Conservation (phyloP, 2,113 vertebrate genomes). For the Cephalopholis sonnerati region DNA sequence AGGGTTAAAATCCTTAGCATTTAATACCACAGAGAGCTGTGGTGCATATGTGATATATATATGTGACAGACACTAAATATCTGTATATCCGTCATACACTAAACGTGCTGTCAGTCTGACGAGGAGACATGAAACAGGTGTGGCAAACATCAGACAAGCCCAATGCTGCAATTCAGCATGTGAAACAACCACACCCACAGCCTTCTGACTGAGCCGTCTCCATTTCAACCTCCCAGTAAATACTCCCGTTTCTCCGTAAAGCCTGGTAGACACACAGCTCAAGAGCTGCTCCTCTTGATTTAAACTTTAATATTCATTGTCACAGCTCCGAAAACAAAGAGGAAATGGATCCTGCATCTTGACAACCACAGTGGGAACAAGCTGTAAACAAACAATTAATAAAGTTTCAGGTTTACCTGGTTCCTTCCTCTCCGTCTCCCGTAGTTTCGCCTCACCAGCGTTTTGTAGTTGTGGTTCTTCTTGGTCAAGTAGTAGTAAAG, state of each 20-base stretch:
- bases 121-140: conserved; percentile 12
- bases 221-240: not conserved
- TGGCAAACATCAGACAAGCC: not conserved
- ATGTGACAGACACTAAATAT: too few species aligned
- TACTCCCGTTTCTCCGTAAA: not conserved
- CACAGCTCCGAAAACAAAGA: not conserved
- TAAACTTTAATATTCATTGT: not conserved
- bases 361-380: not conserved
- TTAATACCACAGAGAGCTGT: too few species aligned
- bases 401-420: conserved; percentile 84
- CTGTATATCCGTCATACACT: too few species aligned
- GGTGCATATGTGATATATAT: too few species aligned
- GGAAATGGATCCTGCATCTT: too few species aligned
- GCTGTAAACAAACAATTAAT: not conserved
- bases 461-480: conserved; percentile 99
- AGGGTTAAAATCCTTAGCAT: too few species aligned
- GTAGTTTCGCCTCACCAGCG: conserved; percentile 95
- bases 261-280: not conserved
- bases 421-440: conserved; percentile 95
- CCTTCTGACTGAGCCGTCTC: not conserved
- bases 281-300: not conserved
- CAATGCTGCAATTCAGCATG: not conserved
- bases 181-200: not conserved
- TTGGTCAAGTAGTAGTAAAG: conserved; percentile 99
- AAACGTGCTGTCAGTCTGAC: not conserved